Percentiles rank a stretch among this genome's conserved stretches.
Conservation (phyloP, 2,797 vertebrate species). For the Galagoides demidoff region DNA sequence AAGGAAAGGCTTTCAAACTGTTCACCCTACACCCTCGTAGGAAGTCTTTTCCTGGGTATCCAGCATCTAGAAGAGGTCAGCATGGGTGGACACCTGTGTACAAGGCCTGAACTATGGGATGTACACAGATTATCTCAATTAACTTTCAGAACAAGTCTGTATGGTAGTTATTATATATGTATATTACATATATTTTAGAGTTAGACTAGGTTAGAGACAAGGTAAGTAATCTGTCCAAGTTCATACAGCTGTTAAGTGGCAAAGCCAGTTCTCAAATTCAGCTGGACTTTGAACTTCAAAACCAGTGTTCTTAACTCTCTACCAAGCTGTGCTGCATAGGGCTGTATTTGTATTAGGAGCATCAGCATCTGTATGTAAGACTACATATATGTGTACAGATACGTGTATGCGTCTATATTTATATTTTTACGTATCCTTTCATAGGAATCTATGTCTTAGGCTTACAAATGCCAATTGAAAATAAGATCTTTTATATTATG, state of each 20-base stretch:
- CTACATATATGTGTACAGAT: background rate
- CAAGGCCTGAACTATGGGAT: background rate
- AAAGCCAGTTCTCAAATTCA: background rate
- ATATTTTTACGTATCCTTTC: background rate
- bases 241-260: background rate
- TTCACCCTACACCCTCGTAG: background rate
- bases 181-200: conserved; percentile 21
- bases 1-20: background rate
- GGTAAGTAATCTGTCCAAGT: background rate
- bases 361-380: background rate
- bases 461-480: background rate
- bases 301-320: background rate
- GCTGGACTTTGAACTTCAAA: background rate
- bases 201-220: background rate
- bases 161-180: background rate
- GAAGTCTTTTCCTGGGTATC: background rate
- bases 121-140: background rate
- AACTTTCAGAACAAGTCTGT: background rate
- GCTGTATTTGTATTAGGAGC: background rate
- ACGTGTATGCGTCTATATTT: background rate
- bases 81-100: background rate
- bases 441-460: background rate
- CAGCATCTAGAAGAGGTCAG: background rate
- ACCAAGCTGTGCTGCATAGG: background rate
- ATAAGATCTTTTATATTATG: background rate